phyloP scores from a whole-genome alignment of 2,888 invertebrate genomes.

The Parthenolecanium corni region DNA sequence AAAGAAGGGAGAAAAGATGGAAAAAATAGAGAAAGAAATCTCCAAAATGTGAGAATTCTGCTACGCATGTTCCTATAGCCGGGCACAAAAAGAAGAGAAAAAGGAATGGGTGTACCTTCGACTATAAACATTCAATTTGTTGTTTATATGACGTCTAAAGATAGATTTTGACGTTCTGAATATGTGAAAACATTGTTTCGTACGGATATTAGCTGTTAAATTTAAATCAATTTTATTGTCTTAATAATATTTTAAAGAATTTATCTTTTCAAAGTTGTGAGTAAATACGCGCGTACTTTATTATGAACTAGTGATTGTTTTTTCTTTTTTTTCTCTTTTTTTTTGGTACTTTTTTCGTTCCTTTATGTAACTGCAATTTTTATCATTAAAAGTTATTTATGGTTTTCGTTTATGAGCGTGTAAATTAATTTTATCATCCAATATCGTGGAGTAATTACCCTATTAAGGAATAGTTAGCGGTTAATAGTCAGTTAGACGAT shows the following conservation, averaged over 20 bases:
- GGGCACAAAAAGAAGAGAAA: too few relatives aligned
- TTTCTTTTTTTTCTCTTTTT: not conserved
- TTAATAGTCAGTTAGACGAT: slow-evolving; percentile 24
- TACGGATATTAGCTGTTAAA: slow-evolving; percentile 11
- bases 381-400: slow-evolving; percentile 25
- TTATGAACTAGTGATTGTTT: slow-evolving; percentile 8
- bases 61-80: too few relatives aligned
- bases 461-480: slow-evolving; percentile 19
- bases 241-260: slow-evolving; percentile 14
- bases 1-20: too few relatives aligned
- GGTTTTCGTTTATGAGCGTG: slow-evolving; percentile 24
- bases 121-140: not conserved
- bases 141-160: slow-evolving; percentile 20
- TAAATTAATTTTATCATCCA: slow-evolving; percentile 25
- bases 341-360: too few relatives aligned
- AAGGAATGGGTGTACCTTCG: too few relatives aligned
- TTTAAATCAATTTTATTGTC: slow-evolving; percentile 22
- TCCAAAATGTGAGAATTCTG: too few relatives aligned
- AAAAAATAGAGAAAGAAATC: too few relatives aligned
- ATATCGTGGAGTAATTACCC: slow-evolving; percentile 22
- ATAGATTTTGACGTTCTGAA: slow-evolving; percentile 13
- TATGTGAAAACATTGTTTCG: slow-evolving; percentile 15
- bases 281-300: not conserved
- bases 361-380: slow-evolving; percentile 22
- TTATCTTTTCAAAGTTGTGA: slow-evolving; percentile 8